Conservation (phyloP, 1,140 invertebrate species). For the Berghia stephanieae region DNA sequence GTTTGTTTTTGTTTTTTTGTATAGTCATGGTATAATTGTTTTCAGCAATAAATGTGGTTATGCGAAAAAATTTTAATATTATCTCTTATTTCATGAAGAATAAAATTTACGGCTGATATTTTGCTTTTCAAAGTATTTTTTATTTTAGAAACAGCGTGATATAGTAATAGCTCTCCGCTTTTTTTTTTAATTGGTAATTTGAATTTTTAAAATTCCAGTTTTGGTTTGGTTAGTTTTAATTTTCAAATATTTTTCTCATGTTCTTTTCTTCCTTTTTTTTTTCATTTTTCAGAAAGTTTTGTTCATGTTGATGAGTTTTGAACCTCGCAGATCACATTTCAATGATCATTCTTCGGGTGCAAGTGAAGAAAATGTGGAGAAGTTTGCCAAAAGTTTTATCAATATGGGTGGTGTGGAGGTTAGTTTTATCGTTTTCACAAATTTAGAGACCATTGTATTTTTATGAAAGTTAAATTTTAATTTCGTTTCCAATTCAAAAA, state of each 20-base stretch:
- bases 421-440: conserved; percentile 24
- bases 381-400: conserved; percentile 57
- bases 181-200: background rate
- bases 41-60: too few species aligned
- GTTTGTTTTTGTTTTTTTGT: too few species aligned
- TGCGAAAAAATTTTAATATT: too few species aligned
- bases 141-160: too few species aligned
- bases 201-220: background rate
- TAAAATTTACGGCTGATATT: too few species aligned
- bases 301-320: conserved; percentile 60
- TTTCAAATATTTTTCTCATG: background rate
- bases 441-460: background rate
- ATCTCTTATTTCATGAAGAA: too few species aligned
- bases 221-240: background rate
- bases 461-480: background rate
- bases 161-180: too few species aligned
- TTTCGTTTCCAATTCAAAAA: background rate
- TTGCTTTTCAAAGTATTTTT: too few species aligned
- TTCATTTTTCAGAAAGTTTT: conserved; percentile 49
- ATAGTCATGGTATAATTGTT: too few species aligned
- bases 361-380: conserved; percentile 57
- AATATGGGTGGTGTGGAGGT: conserved; percentile 62
- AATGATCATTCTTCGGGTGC: conserved; percentile 54
- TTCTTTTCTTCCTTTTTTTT: background rate
- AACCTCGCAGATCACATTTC: conserved; percentile 50